Evolutionary conservation across 1,140 invertebrate species (phyloP).

Genomic region (Drosophila hydei): DNA sequence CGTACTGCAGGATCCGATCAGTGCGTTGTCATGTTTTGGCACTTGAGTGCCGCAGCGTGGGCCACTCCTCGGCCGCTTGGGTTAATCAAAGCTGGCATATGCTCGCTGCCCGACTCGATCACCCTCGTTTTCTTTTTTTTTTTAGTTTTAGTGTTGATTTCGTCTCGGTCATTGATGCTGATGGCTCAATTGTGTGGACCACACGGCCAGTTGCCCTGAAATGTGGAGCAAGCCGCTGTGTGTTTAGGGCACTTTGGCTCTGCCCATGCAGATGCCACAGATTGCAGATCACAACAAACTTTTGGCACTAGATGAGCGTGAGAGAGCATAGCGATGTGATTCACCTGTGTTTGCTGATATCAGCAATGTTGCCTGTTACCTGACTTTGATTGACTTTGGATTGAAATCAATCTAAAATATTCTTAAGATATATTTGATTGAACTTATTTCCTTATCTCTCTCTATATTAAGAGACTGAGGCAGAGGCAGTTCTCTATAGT

Average conservation of each 20-base stretch:
- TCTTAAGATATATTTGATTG: too few species aligned
- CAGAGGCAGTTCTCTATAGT: too few species aligned
- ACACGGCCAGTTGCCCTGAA: conserved; percentile 70
- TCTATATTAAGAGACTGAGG: not conserved
- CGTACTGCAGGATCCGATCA: conserved; percentile 70
- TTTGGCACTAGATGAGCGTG: too few species aligned
- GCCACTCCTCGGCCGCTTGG: conserved; percentile 58
- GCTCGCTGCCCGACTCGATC: conserved; percentile 13
- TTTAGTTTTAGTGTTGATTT: conserved; percentile 34
- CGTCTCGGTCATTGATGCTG: conserved; percentile 54
- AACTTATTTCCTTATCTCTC: too few species aligned
- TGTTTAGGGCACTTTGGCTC: conserved; percentile 7
- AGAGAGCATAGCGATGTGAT: too few species aligned
- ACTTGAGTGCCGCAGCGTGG: conserved; percentile 63
- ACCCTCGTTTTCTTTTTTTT: too few species aligned
- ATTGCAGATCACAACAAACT: conserved; percentile 1
- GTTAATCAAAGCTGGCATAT: conserved; percentile 77
- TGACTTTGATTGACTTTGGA: too few species aligned
- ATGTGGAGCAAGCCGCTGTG: conserved; percentile 59
- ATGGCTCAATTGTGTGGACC: conserved; percentile 77
- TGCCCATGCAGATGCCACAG: conserved; percentile 2
- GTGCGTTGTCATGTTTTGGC: conserved; percentile 77
- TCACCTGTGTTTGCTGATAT: too few species aligned
- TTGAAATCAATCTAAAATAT: too few species aligned
- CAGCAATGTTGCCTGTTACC: too few species aligned